phyloP scores from a whole-genome alignment of 2,888 invertebrate genomes.

The Drosophila anceps region DNA sequence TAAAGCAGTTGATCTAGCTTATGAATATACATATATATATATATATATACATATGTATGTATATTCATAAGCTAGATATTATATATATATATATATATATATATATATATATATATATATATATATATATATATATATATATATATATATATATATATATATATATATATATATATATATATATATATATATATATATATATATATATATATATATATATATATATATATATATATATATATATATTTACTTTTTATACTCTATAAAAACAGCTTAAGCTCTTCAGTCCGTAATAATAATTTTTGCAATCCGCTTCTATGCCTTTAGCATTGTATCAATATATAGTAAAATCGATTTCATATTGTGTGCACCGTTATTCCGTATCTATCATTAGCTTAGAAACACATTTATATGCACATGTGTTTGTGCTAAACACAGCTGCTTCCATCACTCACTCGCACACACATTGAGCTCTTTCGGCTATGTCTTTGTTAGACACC shows the following conservation, averaged over 20 bases:
- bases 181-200: no score
- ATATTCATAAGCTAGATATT: no score
- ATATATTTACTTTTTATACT: no score
- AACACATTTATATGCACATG: not conserved
- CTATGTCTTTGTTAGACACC: slow-evolving; percentile 35
- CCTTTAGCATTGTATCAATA: not conserved
- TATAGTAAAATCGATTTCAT: not conserved
- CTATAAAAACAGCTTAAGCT: no score
- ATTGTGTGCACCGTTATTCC: not conserved
- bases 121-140: not conserved
- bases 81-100: not conserved
- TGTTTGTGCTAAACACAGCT: slow-evolving; percentile 38
- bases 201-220: no score
- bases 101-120: no score
- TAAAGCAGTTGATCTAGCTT: not conserved
- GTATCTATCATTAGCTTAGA: not conserved
- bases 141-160: no score
- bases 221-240: not conserved
- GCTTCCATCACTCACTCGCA: slow-evolving; percentile 28
- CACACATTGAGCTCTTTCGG: slow-evolving; percentile 27
- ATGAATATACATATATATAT: not conserved
- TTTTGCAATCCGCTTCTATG: not conserved
- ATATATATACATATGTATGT: not conserved
- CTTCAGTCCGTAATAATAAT: no score
- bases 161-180: not conserved